Base-by-base conservation (phyloP, 2,888 invertebrate species). In the Acholoe squamosa region DNA sequence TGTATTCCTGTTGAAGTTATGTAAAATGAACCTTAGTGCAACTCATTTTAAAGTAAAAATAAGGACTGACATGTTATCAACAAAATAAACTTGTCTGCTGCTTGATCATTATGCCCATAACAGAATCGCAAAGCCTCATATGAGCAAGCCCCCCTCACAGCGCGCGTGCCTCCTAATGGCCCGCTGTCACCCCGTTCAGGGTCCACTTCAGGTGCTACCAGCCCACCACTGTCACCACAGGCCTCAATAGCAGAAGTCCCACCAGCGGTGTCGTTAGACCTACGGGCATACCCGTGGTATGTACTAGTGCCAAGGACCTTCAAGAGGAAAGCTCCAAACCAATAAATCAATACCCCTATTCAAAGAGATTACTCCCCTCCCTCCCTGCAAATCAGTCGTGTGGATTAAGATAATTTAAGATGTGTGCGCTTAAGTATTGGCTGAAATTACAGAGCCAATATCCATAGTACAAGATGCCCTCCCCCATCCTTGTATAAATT, bases 261-360 rank as follows among this genome's bases (percentile, higher is more conserved):
- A n/a, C 51, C 67, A 0, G 77, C 89, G 19, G 54, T 51, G 25
- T n/a, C 34, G 22, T 52, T 89, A 25, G 89, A 89, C 89, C 77
- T 89, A 31, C 51, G 71, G 43, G 80, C 52, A 14, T 89, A 77
- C 77, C 80, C 80, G 71, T 89, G 89, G 89, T 89, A 89, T 25
- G 89, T 89, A 54, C 52, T 54, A 14, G 14, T 19, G 43, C 22
- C 76, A 51, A 89, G 51, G 12, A 43, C 10, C 12, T 12, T 7
- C n/a, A n/a, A n/a, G n/a, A 22, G 12, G 16, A 84, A 5, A 52
- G 52, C 76, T 31, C 28, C 56, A 61, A 61, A 67, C 33, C 7
- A n/a, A 77, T 77, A 7, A 77, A 34, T 77, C 77, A 77, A 10
- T 77, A 77, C 77, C 77, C 28, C 28, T 77, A 31, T 84, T 86